Conservation (phyloP, 2,888 invertebrate species). For the Eupithecia subumbrata region DNA sequence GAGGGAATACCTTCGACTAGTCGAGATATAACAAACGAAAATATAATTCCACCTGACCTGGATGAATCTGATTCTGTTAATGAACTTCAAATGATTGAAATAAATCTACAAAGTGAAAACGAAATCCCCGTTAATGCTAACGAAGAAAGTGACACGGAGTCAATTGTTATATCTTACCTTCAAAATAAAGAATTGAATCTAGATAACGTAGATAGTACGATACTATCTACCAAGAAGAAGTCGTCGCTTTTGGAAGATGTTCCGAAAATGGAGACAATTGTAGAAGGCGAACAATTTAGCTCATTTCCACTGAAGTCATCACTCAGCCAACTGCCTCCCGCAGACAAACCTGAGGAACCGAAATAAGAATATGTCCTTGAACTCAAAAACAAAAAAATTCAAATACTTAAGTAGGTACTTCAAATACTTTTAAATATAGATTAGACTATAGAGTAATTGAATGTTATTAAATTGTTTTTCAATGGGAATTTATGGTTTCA, state of each 20-base stretch:
- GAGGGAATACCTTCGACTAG: conserved; percentile 59
- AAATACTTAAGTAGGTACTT: no score
- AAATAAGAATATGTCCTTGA: conserved; percentile 28
- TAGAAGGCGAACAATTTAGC: conserved; percentile 59
- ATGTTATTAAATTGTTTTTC: conserved; percentile 18
- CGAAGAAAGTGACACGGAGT: conserved; percentile 54
- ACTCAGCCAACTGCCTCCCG: conserved; percentile 31
- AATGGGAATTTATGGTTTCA: not conserved
- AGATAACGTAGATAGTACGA: conserved; percentile 49
- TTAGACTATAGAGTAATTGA: conserved; percentile 2
- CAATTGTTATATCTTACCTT: conserved; percentile 63
- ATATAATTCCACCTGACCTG: conserved; percentile 34
- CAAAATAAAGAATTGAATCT: conserved; percentile 54
- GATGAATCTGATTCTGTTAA: conserved; percentile 54
- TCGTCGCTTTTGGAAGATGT: conserved; percentile 60
- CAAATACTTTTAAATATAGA: not conserved
- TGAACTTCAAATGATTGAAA: conserved; percentile 60
- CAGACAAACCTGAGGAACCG: conserved; percentile 36
- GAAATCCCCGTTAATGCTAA: conserved; percentile 49
- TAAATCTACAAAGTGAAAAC: conserved; percentile 64
- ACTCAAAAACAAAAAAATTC: not conserved
- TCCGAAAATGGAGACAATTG: conserved; percentile 68
- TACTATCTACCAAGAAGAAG: conserved; percentile 58
- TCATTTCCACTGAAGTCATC: conserved; percentile 45
- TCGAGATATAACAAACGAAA: conserved; percentile 46